Conservation (phyloP, 2,797 vertebrate species). For the Silurus lanzhouensis region DNA sequence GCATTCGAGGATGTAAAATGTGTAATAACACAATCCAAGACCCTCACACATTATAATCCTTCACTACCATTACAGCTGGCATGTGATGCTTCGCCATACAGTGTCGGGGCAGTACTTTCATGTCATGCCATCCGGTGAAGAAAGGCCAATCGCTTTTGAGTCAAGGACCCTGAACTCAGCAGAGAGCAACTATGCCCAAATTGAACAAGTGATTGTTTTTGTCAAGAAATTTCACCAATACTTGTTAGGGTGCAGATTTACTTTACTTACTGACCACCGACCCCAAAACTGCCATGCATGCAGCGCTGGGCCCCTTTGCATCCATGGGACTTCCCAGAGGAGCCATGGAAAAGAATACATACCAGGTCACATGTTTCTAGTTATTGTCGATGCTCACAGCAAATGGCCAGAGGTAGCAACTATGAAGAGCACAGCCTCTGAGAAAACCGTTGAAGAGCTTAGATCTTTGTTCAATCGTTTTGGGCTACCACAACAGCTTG, state of each 20-base stretch:
- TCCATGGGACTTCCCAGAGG: background rate
- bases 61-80: too few species aligned
- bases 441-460: background rate
- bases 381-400: background rate
- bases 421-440: background rate
- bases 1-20: background rate
- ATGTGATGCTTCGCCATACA: background rate
- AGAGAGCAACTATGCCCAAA: conserved; percentile 32
- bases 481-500: conserved; percentile 6
- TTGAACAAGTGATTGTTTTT: conserved; percentile 7
- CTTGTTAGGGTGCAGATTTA: background rate
- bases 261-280: background rate
- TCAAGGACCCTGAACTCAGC: background rate
- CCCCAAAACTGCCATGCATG: background rate
- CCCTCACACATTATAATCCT: too few species aligned
- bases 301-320: background rate
- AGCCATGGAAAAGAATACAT: conserved; percentile 15
- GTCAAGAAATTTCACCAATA: background rate
- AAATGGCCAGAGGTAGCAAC: conserved; percentile 1
- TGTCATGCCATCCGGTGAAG: background rate
- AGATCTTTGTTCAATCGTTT: conserved; percentile 14
- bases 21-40: too few species aligned
- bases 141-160: conserved; percentile 27
- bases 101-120: background rate
- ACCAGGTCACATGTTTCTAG: conserved; percentile 29